phyloP scores from a whole-genome alignment of 2,797 vertebrate genomes.

The Clarias platycephalus region DNA sequence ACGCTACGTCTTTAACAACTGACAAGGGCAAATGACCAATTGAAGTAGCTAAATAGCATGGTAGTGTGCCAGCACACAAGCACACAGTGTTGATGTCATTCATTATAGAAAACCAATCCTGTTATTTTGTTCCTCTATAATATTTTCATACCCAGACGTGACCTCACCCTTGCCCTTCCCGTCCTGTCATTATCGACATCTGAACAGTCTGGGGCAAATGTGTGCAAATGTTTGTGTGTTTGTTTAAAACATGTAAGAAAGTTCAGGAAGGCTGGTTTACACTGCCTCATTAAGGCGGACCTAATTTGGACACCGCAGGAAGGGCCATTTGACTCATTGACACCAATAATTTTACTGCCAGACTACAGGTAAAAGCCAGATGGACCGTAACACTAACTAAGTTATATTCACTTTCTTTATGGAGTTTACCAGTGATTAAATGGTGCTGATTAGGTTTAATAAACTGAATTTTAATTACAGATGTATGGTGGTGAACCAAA shows the following conservation, averaged over 20 bases:
- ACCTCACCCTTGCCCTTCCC: slow-evolving; percentile 27
- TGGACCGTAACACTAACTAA: slow-evolving; percentile 58
- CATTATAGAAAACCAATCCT: slow-evolving; percentile 23
- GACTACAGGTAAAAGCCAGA: slow-evolving; percentile 53
- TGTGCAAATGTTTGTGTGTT: slow-evolving; percentile 16
- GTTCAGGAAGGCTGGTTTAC: slow-evolving; percentile 28
- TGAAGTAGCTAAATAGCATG: slow-evolving; percentile 15
- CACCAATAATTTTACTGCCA: slow-evolving; percentile 57
- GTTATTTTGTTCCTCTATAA: slow-evolving; percentile 23
- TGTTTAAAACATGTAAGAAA: slow-evolving; percentile 25
- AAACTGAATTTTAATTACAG: slow-evolving; percentile 34
- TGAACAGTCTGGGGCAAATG: slow-evolving; percentile 21
- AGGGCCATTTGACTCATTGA: slow-evolving; percentile 58
- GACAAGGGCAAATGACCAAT: slow-evolving; percentile 4
- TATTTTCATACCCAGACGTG: slow-evolving; percentile 34
- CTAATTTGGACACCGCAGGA: slow-evolving; percentile 28
- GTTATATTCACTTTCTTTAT: slow-evolving; percentile 53
- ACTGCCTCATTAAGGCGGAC: slow-evolving; percentile 35
- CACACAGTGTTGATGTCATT: slow-evolving; percentile 18
- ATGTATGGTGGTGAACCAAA: slow-evolving; percentile 62
- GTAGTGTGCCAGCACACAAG: not conserved
- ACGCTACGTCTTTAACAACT: not conserved
- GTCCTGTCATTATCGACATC: slow-evolving; percentile 38
- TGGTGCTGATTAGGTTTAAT: slow-evolving; percentile 31
- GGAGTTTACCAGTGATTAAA: slow-evolving; percentile 32